Base-by-base conservation (phyloP, 2,113 vertebrate species). In the Phylloscopus trochiloides region DNA sequence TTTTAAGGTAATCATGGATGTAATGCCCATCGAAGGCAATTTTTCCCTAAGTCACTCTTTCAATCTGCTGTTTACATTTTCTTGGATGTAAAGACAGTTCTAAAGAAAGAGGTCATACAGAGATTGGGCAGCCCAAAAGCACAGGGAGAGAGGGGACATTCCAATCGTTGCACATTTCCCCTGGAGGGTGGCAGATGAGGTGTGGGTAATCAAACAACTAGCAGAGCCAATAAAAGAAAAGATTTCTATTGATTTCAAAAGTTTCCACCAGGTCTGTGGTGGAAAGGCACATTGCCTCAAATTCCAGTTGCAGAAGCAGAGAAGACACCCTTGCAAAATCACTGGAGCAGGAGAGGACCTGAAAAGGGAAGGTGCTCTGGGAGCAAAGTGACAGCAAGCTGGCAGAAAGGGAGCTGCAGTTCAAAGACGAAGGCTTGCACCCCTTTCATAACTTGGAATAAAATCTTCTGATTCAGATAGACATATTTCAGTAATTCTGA, bases 401-500 rank as follows among this genome's bases (percentile, higher is more conserved):
- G 6, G 26, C 36, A 62, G 51, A 45, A 66, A 80, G 40, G 52
- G 54, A 96, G 55, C 7, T 90, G 38, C 47, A 90, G 52, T 51
- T 85, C 71, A 57, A 31, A 90, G 59, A 88, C 74, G 85, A 95
- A 90, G 54, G 78, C 40, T 90, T 88, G 40, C 31, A 70, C 26
- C 28, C 18, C 12, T 94, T 93, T 80, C 65, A 55, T 66, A 90
- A 82, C 61, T 90, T 36, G 50, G 66, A 91, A 91, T 73, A 86
- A 94, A 95, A 63, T 63, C 67, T 79, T 93, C 85, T 90, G 74
- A 94, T 93, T 83, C 80, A 88, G 81, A 91, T 38, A 87, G 76
- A 91, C 14, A 24, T 73, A 61, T 79, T 92, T 89, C 86, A 96
- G 87, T 95, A 96, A 97, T 89, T 96, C 91, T 95, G 70, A 96